Percentiles rank a stretch among this genome's conserved stretches.
phyloP scores from a whole-genome alignment of 1,140 invertebrate species.

The Rhagoletis zephyria region DNA sequence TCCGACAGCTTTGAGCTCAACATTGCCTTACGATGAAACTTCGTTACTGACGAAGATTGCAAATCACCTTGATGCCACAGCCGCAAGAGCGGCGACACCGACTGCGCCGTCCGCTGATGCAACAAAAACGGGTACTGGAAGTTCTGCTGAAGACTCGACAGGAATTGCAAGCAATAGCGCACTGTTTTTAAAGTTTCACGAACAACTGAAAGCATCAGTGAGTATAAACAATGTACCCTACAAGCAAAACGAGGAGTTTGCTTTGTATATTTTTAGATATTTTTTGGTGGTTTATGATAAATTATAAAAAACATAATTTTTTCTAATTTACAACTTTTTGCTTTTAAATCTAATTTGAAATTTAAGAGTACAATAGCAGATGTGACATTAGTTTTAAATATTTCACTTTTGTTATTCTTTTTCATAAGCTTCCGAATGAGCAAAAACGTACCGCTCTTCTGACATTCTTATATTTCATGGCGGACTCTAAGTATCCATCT shows the following conservation, averaged over 20 bases:
- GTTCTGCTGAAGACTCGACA: neutral
- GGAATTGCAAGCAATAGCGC: slow-evolving; percentile 46
- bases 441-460: slow-evolving; percentile 57
- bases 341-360: no score
- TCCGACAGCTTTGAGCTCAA: slow-evolving; percentile 56
- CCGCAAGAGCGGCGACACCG: neutral
- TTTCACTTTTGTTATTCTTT: neutral
- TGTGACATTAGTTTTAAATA: neutral
- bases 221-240: slow-evolving; percentile 17
- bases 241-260: no score
- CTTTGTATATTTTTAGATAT: no score
- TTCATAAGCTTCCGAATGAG: slow-evolving; percentile 54
- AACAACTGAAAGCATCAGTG: slow-evolving; percentile 59
- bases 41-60: slow-evolving; percentile 59
- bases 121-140: neutral
- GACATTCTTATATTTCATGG: slow-evolving; percentile 60
- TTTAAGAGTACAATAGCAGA: no score
- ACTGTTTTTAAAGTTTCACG: slow-evolving; percentile 57
- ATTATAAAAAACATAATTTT: no score
- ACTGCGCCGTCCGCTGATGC: neutral
- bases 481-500: slow-evolving; percentile 56
- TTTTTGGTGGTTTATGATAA: no score
- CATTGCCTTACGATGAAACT: slow-evolving; percentile 59
- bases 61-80: slow-evolving; percentile 57
- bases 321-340: no score